These are phyloP conservation scores for Cheilosia variabilis DNA, from an alignment of 2,888 invertebrate species.

Conservation along the genomic window DNA sequence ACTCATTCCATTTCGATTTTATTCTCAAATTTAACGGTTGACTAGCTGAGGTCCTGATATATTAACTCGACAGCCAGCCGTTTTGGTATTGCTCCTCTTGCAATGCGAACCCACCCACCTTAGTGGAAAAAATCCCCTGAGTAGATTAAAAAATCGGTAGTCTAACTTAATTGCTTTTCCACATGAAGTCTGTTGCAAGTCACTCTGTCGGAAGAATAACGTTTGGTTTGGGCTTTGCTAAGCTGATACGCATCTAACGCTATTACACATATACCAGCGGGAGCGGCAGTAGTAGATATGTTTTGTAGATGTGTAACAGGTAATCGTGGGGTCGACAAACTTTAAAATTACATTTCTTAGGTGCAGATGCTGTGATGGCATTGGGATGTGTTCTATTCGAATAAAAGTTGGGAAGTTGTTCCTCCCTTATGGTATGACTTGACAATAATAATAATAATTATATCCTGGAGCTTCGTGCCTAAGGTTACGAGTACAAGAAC, in stretches of 20 bases:
- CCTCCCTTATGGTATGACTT: no score
- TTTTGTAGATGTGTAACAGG: conserved; percentile 8
- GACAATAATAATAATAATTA: no score
- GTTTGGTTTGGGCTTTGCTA: conserved; percentile 62
- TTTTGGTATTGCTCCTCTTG: conserved; percentile 48
- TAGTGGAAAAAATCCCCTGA: conserved; percentile 36
- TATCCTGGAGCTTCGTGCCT: no score
- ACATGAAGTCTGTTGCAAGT: conserved; percentile 86
- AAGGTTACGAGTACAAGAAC: no score
- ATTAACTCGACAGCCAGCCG: conserved; percentile 44
- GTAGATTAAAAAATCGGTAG: conserved; percentile 71
- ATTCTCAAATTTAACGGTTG: conserved; percentile 72
- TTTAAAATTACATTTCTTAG: conserved; percentile 67
- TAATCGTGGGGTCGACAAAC: conserved; percentile 63
- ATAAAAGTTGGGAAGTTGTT: no score
- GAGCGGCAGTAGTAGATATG: conserved; percentile 12
- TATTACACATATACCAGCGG: conserved; percentile 43
- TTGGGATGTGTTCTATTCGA: no score
- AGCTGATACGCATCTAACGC: conserved; percentile 73
- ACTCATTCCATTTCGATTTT: conserved; percentile 67
- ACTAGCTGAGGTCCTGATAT: conserved; percentile 52
- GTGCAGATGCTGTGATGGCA: no score
- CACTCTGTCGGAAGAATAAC: conserved; percentile 76
- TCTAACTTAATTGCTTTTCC: conserved; percentile 79
- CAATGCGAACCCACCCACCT: conserved; percentile 15